Base-by-base conservation (phyloP, 2,888 invertebrate genomes). In the Limnephilus rhombicus region DNA sequence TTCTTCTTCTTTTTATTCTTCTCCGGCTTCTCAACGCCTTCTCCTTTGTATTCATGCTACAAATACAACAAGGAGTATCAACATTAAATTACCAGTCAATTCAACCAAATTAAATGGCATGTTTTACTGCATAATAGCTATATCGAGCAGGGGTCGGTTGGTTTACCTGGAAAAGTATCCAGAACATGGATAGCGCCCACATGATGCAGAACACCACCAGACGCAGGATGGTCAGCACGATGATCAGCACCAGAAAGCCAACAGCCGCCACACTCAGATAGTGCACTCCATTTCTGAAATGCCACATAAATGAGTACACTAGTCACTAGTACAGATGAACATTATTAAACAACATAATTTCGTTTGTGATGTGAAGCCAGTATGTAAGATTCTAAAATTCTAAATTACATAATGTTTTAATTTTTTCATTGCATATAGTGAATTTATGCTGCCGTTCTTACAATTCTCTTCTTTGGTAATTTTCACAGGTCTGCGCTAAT, bases 211-310 rank as follows among this genome's bases (percentile, higher is more conserved):
- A 99, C 90, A 99, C 97, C 92, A 99, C 97, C 93, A 99, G 96
- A 91, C 99, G 98, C 37, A 99, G 96, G 41, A 99, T 97, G 29
- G 99, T 98, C 95, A 99, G 96, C 24, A 98, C 98, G 94, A 99
- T 97, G 94, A 99, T 99, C 94, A 99, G 97, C 88, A 99, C 98
- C 92, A 99, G 97, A 96, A 99, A 99, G 12, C 98, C 99, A 68
- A 99, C 99, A 0, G 99, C 99, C 0, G 98, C 98, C 94, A 99
- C 97, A 95, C 99, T 99, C 94, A 99, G 96, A 95, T 99, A 99
- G 96, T 99, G 99, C 24, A 99, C 99, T 93, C 99, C 99, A 95
- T 98, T 97, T 94, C 98, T 98, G 95, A 2, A 95, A 95, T 31
- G 34, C 18, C 15, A 53, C 3, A 53, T 18, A 15, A 53, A 15